Evolutionary conservation across 2,888 invertebrate genomes (phyloP).

Genomic region (Vannuccia rotundouncinata): DNA sequence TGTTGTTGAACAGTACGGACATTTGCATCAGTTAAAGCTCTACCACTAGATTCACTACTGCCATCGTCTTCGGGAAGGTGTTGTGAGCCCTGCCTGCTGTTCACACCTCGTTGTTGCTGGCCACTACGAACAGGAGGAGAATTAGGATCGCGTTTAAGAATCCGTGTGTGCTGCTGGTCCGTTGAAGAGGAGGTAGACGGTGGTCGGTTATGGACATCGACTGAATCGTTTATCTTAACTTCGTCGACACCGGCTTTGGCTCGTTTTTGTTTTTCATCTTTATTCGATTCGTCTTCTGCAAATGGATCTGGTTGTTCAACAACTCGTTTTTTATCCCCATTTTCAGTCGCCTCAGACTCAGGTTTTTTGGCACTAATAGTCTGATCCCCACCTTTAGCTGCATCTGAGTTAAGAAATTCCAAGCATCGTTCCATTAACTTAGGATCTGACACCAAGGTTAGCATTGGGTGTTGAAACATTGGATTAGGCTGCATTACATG

Average conservation of each 20-base stretch:
- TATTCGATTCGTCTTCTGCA: background rate
- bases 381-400: background rate
- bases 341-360: background rate
- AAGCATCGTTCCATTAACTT: constrained; percentile 31
- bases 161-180: background rate
- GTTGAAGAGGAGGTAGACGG: background rate
- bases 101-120: background rate
- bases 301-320: constrained; percentile 11
- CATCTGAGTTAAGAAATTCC: constrained; percentile 20
- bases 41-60: background rate
- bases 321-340: constrained; percentile 3
- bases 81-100: background rate
- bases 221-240: background rate
- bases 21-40: background rate
- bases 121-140: background rate
- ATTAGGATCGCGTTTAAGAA: background rate
- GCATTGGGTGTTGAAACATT: background rate
- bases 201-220: background rate
- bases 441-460: background rate
- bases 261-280: background rate
- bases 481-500: background rate
- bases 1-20: background rate
- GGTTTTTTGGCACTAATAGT: background rate
- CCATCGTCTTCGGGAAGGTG: background rate
- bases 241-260: background rate